Evolutionary conservation across 92 coral and sea anemone species (phyloP).

Genomic region (Siderastrea siderea): DNA sequence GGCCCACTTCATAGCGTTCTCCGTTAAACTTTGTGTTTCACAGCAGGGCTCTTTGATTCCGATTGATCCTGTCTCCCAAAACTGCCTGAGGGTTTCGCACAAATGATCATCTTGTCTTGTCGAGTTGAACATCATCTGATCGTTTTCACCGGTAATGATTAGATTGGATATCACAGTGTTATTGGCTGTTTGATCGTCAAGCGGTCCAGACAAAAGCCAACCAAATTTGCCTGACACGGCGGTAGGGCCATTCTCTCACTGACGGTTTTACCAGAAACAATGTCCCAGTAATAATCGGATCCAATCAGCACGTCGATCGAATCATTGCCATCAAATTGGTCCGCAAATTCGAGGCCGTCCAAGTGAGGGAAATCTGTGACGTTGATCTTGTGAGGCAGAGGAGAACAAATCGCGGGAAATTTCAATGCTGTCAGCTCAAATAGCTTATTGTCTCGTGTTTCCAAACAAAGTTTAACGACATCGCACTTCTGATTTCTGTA

Average conservation of each 20-base stretch:
- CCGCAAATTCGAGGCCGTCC: slow-evolving; percentile 74
- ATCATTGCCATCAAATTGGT: slow-evolving; percentile 18
- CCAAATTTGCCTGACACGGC: slow-evolving; percentile 59
- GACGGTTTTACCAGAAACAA: slow-evolving; percentile 51
- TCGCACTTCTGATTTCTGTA: slow-evolving; percentile 69
- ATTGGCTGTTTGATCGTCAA: slow-evolving; percentile 15
- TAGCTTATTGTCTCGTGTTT: slow-evolving; percentile 26
- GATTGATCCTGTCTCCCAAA: slow-evolving; percentile 29
- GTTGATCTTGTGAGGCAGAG: slow-evolving; percentile 58
- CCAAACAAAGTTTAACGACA: slow-evolving; percentile 32
- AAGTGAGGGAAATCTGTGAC: slow-evolving; percentile 58
- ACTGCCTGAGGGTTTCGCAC: neutral
- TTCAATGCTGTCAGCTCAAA: slow-evolving; percentile 49
- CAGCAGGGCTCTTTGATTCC: slow-evolving; percentile 9
- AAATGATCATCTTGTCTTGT: neutral
- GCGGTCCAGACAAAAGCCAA: slow-evolving; percentile 35
- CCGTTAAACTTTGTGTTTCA: slow-evolving; percentile 25
- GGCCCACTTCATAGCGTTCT: slow-evolving; percentile 26
- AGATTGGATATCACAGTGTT: slow-evolving; percentile 8
- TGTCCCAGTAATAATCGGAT: slow-evolving; percentile 53
- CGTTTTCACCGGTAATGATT: slow-evolving; percentile 11
- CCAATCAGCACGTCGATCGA: slow-evolving; percentile 54
- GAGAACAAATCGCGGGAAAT: slow-evolving; percentile 76
- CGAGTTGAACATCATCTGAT: neutral
- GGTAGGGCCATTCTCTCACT: slow-evolving; percentile 48